Conservation (phyloP, 1,140 invertebrate genomes). For the Caerostris extrusa region DNA sequence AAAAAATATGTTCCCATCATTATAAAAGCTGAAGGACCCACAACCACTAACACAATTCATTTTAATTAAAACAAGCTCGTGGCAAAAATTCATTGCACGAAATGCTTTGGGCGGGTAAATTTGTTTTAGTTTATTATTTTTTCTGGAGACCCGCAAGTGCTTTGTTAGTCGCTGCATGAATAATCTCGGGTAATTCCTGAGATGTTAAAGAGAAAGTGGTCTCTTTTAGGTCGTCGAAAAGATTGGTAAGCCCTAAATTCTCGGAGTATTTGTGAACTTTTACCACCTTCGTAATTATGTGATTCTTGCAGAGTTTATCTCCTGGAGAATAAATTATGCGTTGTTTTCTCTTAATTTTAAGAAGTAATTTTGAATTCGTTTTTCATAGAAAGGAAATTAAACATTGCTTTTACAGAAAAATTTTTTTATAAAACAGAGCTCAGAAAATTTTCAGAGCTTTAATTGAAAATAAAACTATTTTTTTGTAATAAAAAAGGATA, state of each 20-base stretch:
- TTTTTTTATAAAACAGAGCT: no score
- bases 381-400: no score
- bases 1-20: not conserved
- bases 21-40: not conserved
- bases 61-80: conserved; percentile 23
- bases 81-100: conserved; percentile 22
- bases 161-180: not conserved
- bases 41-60: conserved; percentile 22
- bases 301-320: not conserved
- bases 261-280: not conserved
- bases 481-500: no score
- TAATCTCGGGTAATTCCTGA: conserved; percentile 16
- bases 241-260: not conserved
- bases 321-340: not conserved
- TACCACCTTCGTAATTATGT: not conserved
- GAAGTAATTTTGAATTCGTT: no score
- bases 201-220: not conserved
- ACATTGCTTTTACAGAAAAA: no score
- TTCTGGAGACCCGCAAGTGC: not conserved
- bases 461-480: no score
- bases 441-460: no score
- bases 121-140: not conserved
- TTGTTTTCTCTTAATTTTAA: no score
- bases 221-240: not conserved
- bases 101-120: not conserved